phyloP scores from a whole-genome alignment of 2,113 vertebrate species.

The Cichladusa arquata region DNA sequence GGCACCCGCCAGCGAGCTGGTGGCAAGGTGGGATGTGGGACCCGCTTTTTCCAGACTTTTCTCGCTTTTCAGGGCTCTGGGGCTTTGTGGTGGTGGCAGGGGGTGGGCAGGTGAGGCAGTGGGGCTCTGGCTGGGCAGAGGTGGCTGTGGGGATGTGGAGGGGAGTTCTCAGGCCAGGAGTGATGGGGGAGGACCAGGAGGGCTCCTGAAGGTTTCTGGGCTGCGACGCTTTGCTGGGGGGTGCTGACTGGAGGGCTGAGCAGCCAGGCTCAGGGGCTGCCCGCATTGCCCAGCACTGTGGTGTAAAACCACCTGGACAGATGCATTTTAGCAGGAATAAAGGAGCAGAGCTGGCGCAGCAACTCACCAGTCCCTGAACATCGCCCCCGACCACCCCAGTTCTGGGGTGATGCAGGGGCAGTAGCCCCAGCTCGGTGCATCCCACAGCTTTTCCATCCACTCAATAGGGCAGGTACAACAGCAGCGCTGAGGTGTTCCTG shows the following conservation, averaged over 20 bases:
- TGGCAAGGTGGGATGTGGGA: neutral
- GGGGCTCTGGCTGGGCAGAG: neutral
- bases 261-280: neutral
- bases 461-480: accelerated
- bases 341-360: neutral
- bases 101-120: neutral
- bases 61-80: neutral
- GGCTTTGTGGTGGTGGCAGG: neutral
- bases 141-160: neutral
- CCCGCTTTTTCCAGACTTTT: neutral
- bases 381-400: accelerated
- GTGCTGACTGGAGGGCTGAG: neutral
- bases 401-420: neutral
- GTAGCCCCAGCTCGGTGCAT: neutral
- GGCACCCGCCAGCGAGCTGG: accelerated
- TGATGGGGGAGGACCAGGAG: neutral
- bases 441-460: neutral
- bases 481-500: neutral
- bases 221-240: accelerated
- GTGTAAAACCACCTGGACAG: neutral
- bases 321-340: neutral
- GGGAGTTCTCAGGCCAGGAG: neutral
- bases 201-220: neutral
- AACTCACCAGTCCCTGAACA: neutral
- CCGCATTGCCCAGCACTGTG: accelerated